Evolutionary conservation across 1,140 invertebrate genomes (phyloP).

Genomic region (Sitophilus oryzae): DNA sequence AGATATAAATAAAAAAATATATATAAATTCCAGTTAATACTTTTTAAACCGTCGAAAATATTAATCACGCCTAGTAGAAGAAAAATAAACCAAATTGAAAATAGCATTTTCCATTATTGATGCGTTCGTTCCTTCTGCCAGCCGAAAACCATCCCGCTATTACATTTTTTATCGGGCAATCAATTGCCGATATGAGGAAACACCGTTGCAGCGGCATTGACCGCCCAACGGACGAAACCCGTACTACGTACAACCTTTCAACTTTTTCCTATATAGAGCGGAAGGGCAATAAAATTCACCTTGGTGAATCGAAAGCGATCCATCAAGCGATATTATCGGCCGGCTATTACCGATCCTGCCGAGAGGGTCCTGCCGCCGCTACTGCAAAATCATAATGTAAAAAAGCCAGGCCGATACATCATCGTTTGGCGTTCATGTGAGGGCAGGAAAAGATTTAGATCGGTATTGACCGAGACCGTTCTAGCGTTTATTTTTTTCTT

Average conservation of each 20-base stretch:
- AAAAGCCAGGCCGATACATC: too few species aligned
- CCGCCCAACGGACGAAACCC: slow-evolving; percentile 17
- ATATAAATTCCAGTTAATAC: too few species aligned
- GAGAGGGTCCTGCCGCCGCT: too few species aligned
- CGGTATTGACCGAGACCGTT: too few species aligned
- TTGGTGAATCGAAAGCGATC: slow-evolving; percentile 38
- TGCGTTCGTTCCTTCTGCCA: slow-evolving; percentile 20
- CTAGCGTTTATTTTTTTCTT: too few species aligned
- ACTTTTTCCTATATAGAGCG: slow-evolving; percentile 37
- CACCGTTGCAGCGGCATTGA: slow-evolving; percentile 27
- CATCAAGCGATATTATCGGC: slow-evolving; percentile 38
- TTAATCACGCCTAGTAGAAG: too few species aligned
- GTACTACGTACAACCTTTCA: slow-evolving; percentile 34
- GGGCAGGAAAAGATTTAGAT: too few species aligned
- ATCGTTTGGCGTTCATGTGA: too few species aligned
- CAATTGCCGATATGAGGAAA: slow-evolving; percentile 31
- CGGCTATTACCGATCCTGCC: slow-evolving; percentile 10
- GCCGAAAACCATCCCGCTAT: slow-evolving; percentile 19
- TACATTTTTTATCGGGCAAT: slow-evolving; percentile 28
- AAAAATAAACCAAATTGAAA: too few species aligned
- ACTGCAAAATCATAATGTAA: too few species aligned
- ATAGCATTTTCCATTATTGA: slow-evolving; percentile 25
- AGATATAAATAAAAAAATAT: too few species aligned
- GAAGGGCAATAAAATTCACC: slow-evolving; percentile 42
- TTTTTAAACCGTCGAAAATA: too few species aligned